Evolutionary conservation across 2,888 invertebrate genomes (phyloP).

Genomic region (Eurois occulta): DNA sequence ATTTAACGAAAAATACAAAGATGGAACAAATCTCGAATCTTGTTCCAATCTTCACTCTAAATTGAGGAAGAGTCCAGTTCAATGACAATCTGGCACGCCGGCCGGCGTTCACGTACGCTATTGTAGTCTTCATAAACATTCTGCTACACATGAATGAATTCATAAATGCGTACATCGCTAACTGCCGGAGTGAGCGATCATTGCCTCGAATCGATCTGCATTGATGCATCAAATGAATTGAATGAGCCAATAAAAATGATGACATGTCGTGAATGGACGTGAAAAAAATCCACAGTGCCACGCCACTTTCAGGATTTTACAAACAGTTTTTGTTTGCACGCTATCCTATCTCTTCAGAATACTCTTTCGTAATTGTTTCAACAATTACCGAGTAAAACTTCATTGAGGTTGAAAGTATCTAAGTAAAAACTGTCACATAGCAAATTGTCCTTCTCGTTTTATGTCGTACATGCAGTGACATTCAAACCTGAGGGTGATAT

Average conservation of each 20-base stretch:
- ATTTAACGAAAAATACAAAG: constrained; percentile 10
- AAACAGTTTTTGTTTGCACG: constrained; percentile 12
- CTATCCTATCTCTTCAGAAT: constrained; percentile 12
- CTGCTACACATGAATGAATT: constrained; percentile 39
- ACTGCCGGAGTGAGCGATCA: constrained; percentile 34
- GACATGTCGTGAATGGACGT: constrained; percentile 9
- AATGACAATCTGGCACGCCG: constrained; percentile 26
- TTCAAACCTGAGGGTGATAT: background rate
- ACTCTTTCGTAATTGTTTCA: constrained; percentile 11
- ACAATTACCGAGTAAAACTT: background rate
- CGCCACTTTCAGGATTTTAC: constrained; percentile 32
- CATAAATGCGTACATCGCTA: constrained; percentile 31
- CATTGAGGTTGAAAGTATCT: background rate
- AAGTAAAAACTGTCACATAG: background rate
- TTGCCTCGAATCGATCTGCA: constrained; percentile 49
- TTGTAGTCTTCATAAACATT: constrained; percentile 31
- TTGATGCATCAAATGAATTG: constrained; percentile 55
- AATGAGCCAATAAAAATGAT: constrained; percentile 38
- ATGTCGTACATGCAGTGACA: background rate
- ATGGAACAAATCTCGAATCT: constrained; percentile 18
- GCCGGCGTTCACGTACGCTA: constrained; percentile 23
- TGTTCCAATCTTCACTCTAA: constrained; percentile 20
- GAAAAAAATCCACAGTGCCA: constrained; percentile 12
- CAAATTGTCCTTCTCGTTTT: background rate
- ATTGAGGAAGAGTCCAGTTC: constrained; percentile 42